Evolutionary conservation across 2,888 invertebrate genomes (phyloP).

Genomic region (Cheilosia impressa): DNA sequence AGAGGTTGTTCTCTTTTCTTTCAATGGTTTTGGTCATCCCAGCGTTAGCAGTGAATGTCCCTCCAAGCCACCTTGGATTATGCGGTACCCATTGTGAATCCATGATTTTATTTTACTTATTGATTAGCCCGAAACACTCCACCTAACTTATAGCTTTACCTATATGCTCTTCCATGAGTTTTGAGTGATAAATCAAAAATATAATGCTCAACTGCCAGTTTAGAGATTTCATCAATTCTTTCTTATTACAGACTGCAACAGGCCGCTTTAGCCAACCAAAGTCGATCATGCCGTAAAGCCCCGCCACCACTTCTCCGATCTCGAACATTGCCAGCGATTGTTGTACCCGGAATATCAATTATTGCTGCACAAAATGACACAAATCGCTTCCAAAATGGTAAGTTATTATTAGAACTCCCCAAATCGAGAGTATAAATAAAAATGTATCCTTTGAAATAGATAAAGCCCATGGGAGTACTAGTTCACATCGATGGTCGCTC

Average conservation of each 20-base stretch:
- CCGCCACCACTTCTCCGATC: constrained; percentile 92
- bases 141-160: too few species aligned
- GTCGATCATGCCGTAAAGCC: constrained; percentile 84
- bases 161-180: too few species aligned
- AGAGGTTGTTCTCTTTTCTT: too few species aligned
- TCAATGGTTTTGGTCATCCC: too few species aligned
- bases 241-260: constrained; percentile 84
- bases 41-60: too few species aligned
- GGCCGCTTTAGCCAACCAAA: constrained; percentile 85
- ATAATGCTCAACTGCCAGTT: too few species aligned
- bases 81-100: too few species aligned
- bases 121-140: too few species aligned
- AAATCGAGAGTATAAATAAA: background rate
- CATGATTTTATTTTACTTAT: too few species aligned
- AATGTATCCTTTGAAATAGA: constrained; percentile 22
- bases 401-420: constrained; percentile 63
- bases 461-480: constrained; percentile 68
- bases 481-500: constrained; percentile 81
- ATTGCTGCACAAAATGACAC: constrained; percentile 91
- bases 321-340: constrained; percentile 93
- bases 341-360: constrained; percentile 92
- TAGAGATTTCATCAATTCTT: background rate
- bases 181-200: background rate
- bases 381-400: constrained; percentile 86
- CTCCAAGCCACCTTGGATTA: too few species aligned